Evolutionary conservation across 2,888 invertebrate genomes (phyloP), one percentile per base, ranked within the genome.

Genomic region (Polia nebulosa): DNA sequence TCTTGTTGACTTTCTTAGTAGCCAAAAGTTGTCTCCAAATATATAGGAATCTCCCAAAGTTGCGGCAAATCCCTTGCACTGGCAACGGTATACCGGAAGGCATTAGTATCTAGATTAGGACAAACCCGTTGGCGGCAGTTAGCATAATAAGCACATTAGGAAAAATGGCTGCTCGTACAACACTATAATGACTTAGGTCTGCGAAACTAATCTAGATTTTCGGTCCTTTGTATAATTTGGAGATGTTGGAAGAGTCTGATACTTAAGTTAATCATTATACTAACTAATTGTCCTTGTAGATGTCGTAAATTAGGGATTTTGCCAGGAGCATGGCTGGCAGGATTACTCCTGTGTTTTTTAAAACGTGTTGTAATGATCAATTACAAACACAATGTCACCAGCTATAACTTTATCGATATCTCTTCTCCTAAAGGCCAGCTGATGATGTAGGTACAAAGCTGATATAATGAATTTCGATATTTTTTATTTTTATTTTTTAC

Each of bases 111-210:
- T 81, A 77, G 81, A 79, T 81, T 74, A 77, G 77, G 74, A 72
- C 67, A 68, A 66, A 72, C 62, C 60, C 73, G 85, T 81, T 80
- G 79, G 81, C 72, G 82, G 76, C 53, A 66, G 66, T 83, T 82
- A 65, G 78, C 79, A 84, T 83, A 85, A 85, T 72, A 78, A 75
- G 57, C 62, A 55, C 66, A 81, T 82, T 75, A 79, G 56, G 61
- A 71, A 74, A 72, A 63, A 78, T 72, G 60, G 32, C 63, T 29
- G 41, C 63, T 55, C 53, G 27, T 65, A 76, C 57, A 60, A 64
- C 44, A 44, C 39, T 55, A 62, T 56, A 57, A 56, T 39, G 45
- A 76, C 52, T 64, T 20, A 49, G 45, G n/a, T 76, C 51, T 55
- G 29, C 45, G 36, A 34, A 44, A 61, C 27, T 62, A n/a, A 67